These are phyloP conservation scores for Drosophila funebris DNA, from an alignment of 1,140 invertebrate species.

Conservation along the genomic window DNA sequence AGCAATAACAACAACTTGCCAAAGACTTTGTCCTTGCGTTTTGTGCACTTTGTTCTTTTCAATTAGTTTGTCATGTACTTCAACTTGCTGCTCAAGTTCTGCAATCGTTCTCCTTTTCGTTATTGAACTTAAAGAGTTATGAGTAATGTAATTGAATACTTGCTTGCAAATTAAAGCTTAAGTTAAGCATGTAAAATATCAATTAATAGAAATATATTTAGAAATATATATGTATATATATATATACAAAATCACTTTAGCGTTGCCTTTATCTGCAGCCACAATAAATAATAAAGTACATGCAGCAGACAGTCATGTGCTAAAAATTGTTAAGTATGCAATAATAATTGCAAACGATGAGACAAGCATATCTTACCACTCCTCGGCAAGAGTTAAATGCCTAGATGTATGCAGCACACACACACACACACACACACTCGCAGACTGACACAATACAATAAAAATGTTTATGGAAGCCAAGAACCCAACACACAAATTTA, in stretches of 20 bases:
- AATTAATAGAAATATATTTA: no score
- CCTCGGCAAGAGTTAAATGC: constrained; percentile 23
- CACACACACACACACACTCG: constrained; percentile 24
- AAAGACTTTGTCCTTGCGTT: constrained; percentile 52
- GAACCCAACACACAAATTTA: constrained; percentile 28
- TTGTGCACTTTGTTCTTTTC: constrained; percentile 49
- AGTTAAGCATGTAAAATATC: no score
- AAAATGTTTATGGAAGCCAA: constrained; percentile 51
- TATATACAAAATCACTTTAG: no score
- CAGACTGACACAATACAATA: constrained; percentile 49
- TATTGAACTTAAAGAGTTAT: constrained; percentile 15
- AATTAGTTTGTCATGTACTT: constrained; percentile 62
- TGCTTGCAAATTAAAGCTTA: not conserved
- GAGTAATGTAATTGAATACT: not conserved
- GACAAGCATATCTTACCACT: not conserved
- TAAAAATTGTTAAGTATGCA: constrained; percentile 50
- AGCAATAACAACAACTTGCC: constrained; percentile 33
- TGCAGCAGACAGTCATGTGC: not conserved
- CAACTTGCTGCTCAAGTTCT: constrained; percentile 23
- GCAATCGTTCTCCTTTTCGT: not conserved
- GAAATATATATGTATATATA: no score
- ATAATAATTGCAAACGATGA: constrained; percentile 75
- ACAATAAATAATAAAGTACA: not conserved
- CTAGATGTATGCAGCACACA: not conserved
- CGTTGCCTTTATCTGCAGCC: no score